phyloP scores from a whole-genome alignment of 2,888 invertebrate genomes.

The Eurytoma californica region DNA sequence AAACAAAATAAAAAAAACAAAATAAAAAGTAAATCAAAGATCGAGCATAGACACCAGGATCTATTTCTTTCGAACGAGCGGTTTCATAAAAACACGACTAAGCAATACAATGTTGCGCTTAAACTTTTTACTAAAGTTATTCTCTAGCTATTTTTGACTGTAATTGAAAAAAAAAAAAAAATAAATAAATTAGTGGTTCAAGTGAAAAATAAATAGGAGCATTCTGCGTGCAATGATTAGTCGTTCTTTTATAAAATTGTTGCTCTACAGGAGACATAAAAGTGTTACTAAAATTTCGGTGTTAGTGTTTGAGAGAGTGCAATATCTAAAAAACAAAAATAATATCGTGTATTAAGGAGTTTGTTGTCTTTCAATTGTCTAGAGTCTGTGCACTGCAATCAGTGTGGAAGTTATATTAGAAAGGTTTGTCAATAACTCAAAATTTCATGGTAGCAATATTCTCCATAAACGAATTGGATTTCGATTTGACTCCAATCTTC shows the following conservation, averaged over 20 bases:
- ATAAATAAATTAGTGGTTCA: neutral
- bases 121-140: conserved; percentile 13
- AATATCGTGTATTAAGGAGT: conserved; percentile 24
- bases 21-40: conserved; percentile 1
- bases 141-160: neutral
- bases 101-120: neutral
- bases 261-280: conserved; percentile 1
- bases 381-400: conserved; percentile 33
- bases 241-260: conserved; percentile 12
- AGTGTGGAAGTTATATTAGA: conserved; percentile 33
- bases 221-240: neutral
- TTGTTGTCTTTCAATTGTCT: conserved; percentile 43
- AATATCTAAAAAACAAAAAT: conserved; percentile 16
- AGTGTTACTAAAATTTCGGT: conserved; percentile 2
- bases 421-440: conserved; percentile 39
- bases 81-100: conserved; percentile 26
- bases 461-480: conserved; percentile 18
- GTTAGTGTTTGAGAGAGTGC: conserved; percentile 8
- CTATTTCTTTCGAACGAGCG: conserved; percentile 7
- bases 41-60: neutral
- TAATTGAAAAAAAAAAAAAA: conserved; percentile 5
- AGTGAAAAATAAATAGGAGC: neutral
- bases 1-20: conserved; percentile 34
- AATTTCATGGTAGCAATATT: conserved; percentile 44
- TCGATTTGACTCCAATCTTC: conserved; percentile 8